A percentile compares a stretch with the other conserved stretches of the same genome.
phyloP scores from a whole-genome alignment of 2,797 vertebrate species.

The Gymnocypris eckloni region DNA sequence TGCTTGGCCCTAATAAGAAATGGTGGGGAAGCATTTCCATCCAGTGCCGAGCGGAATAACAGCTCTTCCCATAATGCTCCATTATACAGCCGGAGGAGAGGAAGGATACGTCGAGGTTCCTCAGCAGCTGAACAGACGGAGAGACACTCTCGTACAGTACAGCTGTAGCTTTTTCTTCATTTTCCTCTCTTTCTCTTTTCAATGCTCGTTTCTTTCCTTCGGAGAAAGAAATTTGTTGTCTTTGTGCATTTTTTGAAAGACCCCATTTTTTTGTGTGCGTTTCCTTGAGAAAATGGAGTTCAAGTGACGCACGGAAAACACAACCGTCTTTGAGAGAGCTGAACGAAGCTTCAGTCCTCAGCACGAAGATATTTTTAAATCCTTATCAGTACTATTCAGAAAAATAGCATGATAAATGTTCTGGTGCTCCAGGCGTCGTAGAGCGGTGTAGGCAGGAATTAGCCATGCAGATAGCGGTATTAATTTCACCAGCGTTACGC shows the following conservation, averaged over 20 bases:
- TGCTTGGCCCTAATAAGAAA: constrained; percentile 61
- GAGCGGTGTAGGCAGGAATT: constrained; percentile 46
- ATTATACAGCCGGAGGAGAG: constrained; percentile 58
- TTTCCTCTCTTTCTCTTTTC: constrained; percentile 33
- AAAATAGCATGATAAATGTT: constrained; percentile 20
- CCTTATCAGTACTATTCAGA: constrained; percentile 34
- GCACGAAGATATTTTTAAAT: constrained; percentile 24
- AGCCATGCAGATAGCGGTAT: constrained; percentile 27
- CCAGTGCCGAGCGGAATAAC: constrained; percentile 55
- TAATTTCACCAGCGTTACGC: constrained; percentile 38
- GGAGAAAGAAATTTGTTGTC: constrained; percentile 56
- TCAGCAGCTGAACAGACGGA: constrained; percentile 62
- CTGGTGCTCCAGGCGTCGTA: not conserved
- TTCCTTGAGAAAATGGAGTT: constrained; percentile 28
- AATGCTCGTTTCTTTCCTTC: constrained; percentile 38
- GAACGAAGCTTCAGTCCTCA: not conserved
- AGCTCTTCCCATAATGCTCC: constrained; percentile 59
- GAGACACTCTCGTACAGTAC: constrained; percentile 56
- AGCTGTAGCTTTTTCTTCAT: constrained; percentile 54
- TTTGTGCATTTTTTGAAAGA: constrained; percentile 53
- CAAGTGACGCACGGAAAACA: constrained; percentile 3
- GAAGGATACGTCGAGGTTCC: constrained; percentile 62
- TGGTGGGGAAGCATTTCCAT: constrained; percentile 54
- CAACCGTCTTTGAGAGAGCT: not conserved
- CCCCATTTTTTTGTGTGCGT: constrained; percentile 20